These are phyloP conservation scores for Dexiosoma caninum DNA, from an alignment of 2,888 invertebrate species.

Conservation along the genomic window DNA sequence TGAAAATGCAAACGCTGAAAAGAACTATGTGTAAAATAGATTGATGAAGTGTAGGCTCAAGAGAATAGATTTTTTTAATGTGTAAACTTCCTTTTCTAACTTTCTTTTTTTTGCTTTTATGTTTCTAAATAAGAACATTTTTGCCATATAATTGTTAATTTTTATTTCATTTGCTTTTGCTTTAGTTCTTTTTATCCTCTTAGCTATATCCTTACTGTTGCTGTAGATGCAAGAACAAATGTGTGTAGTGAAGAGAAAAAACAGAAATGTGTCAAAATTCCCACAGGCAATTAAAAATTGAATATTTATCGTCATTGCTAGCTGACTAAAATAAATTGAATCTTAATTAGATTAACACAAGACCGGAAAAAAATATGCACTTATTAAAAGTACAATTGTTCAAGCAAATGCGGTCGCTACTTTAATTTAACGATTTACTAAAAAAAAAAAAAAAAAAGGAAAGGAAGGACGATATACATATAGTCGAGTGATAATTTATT, in stretches of 20 bases:
- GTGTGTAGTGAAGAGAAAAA: not conserved
- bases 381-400: no score
- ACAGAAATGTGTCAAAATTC: conserved; percentile 54
- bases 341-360: not conserved
- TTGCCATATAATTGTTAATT: not conserved
- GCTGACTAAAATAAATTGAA: not conserved
- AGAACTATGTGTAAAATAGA: not conserved
- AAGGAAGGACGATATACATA: no score
- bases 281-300: conserved; percentile 45
- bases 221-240: not conserved
- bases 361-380: not conserved
- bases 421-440: no score
- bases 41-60: not conserved
- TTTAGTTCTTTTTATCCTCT: not conserved
- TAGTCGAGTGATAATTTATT: no score
- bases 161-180: not conserved
- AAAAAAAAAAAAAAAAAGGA: no score
- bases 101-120: not conserved
- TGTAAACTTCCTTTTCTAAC: not conserved
- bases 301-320: conserved; percentile 9
- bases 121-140: not conserved
- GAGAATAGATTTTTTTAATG: not conserved
- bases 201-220: not conserved
- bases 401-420: no score
- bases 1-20: not conserved